phyloP scores from a whole-genome alignment of 2,113 vertebrate genomes.

The Indri indri region DNA sequence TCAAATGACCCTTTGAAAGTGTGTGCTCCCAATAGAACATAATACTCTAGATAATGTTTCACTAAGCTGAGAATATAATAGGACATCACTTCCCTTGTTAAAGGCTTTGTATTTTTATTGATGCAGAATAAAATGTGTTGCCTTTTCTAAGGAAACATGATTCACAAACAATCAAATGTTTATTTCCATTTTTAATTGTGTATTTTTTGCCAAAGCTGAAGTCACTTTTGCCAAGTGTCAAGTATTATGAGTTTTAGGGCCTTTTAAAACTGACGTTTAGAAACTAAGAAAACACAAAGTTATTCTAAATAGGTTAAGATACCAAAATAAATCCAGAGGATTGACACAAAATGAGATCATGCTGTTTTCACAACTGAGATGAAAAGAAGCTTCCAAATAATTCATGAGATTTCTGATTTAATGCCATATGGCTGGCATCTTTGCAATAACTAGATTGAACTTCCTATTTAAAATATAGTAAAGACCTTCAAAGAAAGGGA shows the following conservation, averaged over 20 bases:
- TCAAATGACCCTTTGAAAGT: constrained; percentile 6
- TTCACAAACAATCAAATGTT: not conserved
- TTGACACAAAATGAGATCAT: constrained; percentile 69
- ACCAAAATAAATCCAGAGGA: constrained; percentile 66
- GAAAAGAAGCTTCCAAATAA: constrained; percentile 74
- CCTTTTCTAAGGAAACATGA: not conserved
- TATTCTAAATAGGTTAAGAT: constrained; percentile 61
- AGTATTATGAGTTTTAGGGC: not conserved
- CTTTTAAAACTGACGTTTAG: constrained; percentile 38
- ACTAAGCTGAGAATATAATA: not conserved
- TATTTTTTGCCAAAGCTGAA: constrained; percentile 21
- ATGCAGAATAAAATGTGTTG: not conserved
- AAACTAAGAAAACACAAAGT: constrained; percentile 34
- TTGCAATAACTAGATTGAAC: constrained; percentile 54
- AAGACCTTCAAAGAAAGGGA: constrained; percentile 25
- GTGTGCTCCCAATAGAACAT: not conserved
- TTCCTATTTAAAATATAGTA: constrained; percentile 27
- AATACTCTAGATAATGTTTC: not conserved
- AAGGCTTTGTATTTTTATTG: not conserved
- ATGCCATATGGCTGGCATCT: constrained; percentile 51
- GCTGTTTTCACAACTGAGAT: constrained; percentile 68
- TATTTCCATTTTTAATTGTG: constrained; percentile 28
- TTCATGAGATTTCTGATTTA: constrained; percentile 69
- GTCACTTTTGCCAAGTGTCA: not conserved
- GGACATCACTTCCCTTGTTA: not conserved